Evolutionary conservation across 2,797 vertebrate genomes (phyloP), one percentile per base, ranked within the genome.

Genomic region (Falco concolor): DNA sequence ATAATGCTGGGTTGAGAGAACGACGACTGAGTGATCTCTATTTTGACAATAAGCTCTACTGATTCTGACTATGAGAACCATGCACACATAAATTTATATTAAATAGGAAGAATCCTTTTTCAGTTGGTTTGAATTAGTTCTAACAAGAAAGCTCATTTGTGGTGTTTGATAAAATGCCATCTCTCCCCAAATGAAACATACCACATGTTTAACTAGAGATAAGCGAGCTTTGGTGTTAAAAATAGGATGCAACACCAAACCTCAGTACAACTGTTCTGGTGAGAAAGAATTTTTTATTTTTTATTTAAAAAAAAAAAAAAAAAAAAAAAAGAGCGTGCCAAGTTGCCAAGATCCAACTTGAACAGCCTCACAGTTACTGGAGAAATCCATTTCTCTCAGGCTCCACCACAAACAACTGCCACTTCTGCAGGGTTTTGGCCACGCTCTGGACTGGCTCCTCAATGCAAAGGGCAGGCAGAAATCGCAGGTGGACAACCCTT

Each of bases 391-490:
- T 92, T 85, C 77, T 75, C 64, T 77, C 60, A 13, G 52, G 28
- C 47, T 77, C 8, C 7, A 25, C 18, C 44, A 52, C 52, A 60
- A 57, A 70, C 64, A 56, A 32, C 11, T 28, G 69, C 89, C 49
- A 49, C 12, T 63, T 61, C 42, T 30, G 64, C 50, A 82, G 52
- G 83, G 54, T 90, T 93, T 67, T 24, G 32, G 32, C 54, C 82
- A 28, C 16, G 6, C 69, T 93, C 82, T 54, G 56, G 70, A 34
- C 21, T 28, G 34, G 65, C 50, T 76, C 64, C 28, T 27, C 73
- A 74, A 96, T 21, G 63, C 92, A 95, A 96, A 97, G 92, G 78
- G 90, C 91, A 96, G 67, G 42, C n/a, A 77, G 83, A 87, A 91
- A 79, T 60, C 36, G 12, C 79, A 57, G 24, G 53, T 7, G 75